These are phyloP conservation scores for Hydrozoanthus tunicans DNA, from an alignment of 64 coral and sea anemone genomes.

Conservation along the genomic window DNA sequence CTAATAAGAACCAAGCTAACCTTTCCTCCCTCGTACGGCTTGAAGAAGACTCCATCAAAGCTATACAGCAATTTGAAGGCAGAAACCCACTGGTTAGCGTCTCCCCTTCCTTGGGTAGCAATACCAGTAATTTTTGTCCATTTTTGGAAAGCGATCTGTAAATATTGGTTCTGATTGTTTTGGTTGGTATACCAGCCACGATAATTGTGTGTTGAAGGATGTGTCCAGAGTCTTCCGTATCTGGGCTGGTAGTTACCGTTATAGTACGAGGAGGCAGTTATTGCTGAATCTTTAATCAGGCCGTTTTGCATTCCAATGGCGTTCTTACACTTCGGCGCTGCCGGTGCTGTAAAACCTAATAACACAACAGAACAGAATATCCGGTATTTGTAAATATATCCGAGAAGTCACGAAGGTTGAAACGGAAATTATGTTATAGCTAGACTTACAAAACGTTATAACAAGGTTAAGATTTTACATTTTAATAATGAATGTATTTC, in stretches of 20 bases:
- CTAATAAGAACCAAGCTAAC: background rate
- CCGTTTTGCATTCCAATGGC: constrained; percentile 51
- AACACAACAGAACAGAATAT: too few species aligned
- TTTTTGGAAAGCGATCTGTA: constrained; percentile 11
- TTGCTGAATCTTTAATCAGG: constrained; percentile 54
- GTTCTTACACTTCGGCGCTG: constrained; percentile 43
- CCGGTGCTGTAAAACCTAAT: constrained; percentile 45
- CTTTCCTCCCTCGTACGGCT: background rate
- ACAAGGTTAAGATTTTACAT: too few species aligned
- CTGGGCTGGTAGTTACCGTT: constrained; percentile 11
- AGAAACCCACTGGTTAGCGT: background rate
- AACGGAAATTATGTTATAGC: too few species aligned
- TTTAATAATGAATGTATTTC: too few species aligned
- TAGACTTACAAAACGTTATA: too few species aligned
- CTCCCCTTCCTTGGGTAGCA: background rate
- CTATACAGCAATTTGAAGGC: background rate
- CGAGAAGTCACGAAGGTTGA: too few species aligned
- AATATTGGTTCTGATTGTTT: constrained; percentile 1
- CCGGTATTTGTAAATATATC: too few species aligned
- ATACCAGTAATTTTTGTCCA: constrained; percentile 6
- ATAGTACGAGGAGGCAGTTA: constrained; percentile 45
- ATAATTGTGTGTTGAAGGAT: background rate
- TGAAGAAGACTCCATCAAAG: constrained; percentile 23
- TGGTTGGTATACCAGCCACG: background rate
- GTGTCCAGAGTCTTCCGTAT: background rate